Base-by-base conservation (phyloP, 1,140 invertebrate species). In the Bombus waltoni region DNA sequence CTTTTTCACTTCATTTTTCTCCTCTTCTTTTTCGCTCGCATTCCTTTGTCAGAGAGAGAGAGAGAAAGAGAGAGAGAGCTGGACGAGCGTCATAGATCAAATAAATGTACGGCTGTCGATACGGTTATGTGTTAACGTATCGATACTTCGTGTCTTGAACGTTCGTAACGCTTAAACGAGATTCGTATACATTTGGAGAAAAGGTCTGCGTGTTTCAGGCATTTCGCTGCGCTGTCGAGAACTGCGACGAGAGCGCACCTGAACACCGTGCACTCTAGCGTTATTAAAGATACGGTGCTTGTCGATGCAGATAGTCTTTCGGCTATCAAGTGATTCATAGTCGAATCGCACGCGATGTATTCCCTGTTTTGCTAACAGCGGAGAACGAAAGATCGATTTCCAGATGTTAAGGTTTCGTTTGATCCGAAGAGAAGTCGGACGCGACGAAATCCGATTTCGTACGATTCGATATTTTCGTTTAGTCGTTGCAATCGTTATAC, bases 101-200 rank as follows among this genome's bases (percentile, higher is more conserved):
- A 78, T 32, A 66, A 78, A 78, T 65, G 59, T 44, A 66, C 40
- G 80, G 35, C 28, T 32, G 78, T 66, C 44, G 66, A 80, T 70
- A 70, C 18, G 25, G 11, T 47, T n/a, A 53, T 53, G 47, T 53
- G 38, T 40, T n/a, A 62, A 59, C 57, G 25, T 59, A 59, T 66
- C 62, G 62, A 32, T 32, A 8, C 62, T 32, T n/a, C 38, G 32
- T 32, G 76, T 35, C 40, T 65, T 65, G 76, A 38, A 78, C 38
- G 40, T 65, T 77, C n/a, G 57, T 74, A 74, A 74, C 73, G 73
- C 18, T 74, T 74, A 53, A 53, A 53, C 74, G 44, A 57, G 47
- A 76, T 59, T 59, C 35, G 47, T 28, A 47, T 22, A 35, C 35
- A 59, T 76, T 76, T 76, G 38, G 9, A 40, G 35, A n/a, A 53